Evolutionary conservation across 1,140 invertebrate species (phyloP).

Genomic region (Parasteatoda tepidariorum): DNA sequence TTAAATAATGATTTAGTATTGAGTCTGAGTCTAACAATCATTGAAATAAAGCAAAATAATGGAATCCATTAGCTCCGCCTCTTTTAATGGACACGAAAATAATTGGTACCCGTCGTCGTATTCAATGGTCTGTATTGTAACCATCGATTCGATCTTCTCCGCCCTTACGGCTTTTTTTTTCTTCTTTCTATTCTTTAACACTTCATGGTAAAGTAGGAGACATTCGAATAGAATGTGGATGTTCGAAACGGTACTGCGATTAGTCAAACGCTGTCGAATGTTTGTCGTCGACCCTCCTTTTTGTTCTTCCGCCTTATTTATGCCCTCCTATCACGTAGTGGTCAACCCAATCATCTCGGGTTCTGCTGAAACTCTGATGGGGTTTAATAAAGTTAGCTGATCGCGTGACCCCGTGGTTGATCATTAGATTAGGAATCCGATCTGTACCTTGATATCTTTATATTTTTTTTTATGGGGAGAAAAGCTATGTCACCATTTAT

Average conservation of each 20-base stretch:
- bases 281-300: background rate
- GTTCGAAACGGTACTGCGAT: background rate
- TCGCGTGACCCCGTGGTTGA: background rate
- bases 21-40: too few relatives aligned
- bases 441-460: background rate
- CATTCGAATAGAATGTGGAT: background rate
- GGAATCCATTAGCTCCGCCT: too few relatives aligned
- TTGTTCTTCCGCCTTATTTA: background rate
- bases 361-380: background rate
- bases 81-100: too few relatives aligned
- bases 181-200: too few relatives aligned
- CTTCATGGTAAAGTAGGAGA: too few relatives aligned
- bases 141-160: too few relatives aligned
- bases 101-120: too few relatives aligned
- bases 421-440: background rate
- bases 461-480: background rate
- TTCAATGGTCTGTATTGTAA: too few relatives aligned
- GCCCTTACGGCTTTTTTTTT: too few relatives aligned
- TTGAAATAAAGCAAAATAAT: too few relatives aligned
- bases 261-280: background rate
- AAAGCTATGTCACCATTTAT: too few relatives aligned
- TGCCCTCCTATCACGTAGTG: background rate
- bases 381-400: background rate
- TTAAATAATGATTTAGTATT: too few relatives aligned
- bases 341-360: background rate